Evolutionary conservation across 2,888 invertebrate genomes (phyloP).

Genomic region (Metallyticus violacea): DNA sequence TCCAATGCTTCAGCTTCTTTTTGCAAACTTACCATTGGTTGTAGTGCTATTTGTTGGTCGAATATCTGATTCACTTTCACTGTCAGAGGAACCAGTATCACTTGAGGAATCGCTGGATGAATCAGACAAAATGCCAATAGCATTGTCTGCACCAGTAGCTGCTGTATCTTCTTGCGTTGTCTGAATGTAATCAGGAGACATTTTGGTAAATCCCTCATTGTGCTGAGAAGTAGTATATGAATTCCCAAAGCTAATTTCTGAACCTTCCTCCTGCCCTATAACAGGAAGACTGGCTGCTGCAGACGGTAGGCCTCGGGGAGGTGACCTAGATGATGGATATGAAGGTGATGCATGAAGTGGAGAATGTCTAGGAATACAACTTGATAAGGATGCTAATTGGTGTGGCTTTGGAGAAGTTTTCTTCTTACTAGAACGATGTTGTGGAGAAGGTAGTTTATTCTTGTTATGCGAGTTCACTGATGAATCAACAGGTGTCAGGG

Average conservation of each 20-base stretch:
- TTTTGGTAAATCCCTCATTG: neutral
- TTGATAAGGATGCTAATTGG: conserved; percentile 19
- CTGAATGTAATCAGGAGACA: neutral
- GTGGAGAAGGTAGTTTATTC: conserved; percentile 20
- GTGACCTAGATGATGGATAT: conserved; percentile 36
- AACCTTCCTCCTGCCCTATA: conserved; percentile 23
- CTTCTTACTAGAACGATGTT: conserved; percentile 30
- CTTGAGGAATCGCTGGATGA: conserved; percentile 46
- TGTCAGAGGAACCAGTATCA: conserved; percentile 48
- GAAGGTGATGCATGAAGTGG: conserved; percentile 59
- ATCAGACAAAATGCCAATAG: conserved; percentile 13
- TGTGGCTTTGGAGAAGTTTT: conserved; percentile 30
- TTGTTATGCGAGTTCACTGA: neutral
- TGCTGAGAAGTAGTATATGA: neutral
- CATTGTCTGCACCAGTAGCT: neutral
- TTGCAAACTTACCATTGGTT: neutral
- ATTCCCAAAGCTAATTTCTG: neutral
- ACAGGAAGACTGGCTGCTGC: conserved; percentile 20
- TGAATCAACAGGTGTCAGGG: neutral
- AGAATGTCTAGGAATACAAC: conserved; percentile 53
- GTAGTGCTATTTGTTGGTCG: conserved; percentile 35
- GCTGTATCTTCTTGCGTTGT: neutral
- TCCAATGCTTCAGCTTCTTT: neutral
- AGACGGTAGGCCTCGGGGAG: conserved; percentile 22
- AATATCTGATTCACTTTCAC: conserved; percentile 52